phyloP scores from a whole-genome alignment of 2,797 vertebrate species.

The Chrosomus eos region DNA sequence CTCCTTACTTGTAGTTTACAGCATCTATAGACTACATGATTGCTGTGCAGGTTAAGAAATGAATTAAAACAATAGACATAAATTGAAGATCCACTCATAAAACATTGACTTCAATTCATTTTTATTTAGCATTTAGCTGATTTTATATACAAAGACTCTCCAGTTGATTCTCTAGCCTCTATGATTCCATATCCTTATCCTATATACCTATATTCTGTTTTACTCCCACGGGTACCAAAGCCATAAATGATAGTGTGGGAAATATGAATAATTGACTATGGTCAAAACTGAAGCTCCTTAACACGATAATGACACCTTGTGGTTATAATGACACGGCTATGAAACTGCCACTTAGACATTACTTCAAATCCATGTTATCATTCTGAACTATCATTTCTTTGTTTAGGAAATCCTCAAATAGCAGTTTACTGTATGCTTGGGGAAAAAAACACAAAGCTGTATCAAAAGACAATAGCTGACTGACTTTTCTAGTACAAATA shows the following conservation, averaged over 20 bases:
- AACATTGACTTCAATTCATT: neutral
- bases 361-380: constrained; percentile 51
- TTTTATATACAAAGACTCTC: neutral
- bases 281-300: constrained; percentile 29
- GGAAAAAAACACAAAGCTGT: neutral
- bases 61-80: constrained; percentile 16
- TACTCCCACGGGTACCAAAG: constrained; percentile 20
- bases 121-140: neutral
- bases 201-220: neutral
- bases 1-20: constrained; percentile 3
- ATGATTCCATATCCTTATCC: neutral
- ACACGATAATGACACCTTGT: constrained; percentile 51
- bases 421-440: constrained; percentile 37
- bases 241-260: constrained; percentile 47
- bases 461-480: neutral
- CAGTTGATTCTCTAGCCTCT: neutral
- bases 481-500: neutral
- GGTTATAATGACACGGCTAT: constrained; percentile 55
- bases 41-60: constrained; percentile 22
- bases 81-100: neutral
- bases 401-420: constrained; percentile 61
- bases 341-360: constrained; percentile 52
- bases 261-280: constrained; percentile 44
- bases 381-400: constrained; percentile 34
- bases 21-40: constrained; percentile 8